A percentile compares a stretch with the other conserved stretches of the same genome.
phyloP scores from a whole-genome alignment of 1,140 invertebrate species.

The Tetramorium alpestre region DNA sequence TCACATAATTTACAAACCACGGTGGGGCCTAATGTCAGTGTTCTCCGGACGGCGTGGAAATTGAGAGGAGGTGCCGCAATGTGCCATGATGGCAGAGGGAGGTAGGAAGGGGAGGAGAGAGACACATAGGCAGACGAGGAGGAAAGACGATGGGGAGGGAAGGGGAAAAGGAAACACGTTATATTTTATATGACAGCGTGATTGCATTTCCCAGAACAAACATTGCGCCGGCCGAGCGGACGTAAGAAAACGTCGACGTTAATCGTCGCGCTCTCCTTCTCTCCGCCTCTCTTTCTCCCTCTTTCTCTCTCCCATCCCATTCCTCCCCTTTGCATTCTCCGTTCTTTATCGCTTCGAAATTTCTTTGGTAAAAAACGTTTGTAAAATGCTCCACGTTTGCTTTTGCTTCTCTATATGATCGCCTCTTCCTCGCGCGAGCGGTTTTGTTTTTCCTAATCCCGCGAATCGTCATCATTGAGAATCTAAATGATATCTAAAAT shows the following conservation, averaged over 20 bases:
- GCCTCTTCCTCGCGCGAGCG: not conserved
- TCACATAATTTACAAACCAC: conserved; percentile 69
- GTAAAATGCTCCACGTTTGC: conserved; percentile 25
- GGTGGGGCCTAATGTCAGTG: conserved; percentile 66
- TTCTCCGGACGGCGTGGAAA: conserved; percentile 68
- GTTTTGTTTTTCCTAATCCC: not conserved
- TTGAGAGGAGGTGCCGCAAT: conserved; percentile 65
- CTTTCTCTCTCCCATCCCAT: not conserved
- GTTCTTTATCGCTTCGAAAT: conserved; percentile 38
- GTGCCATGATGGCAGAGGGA: conserved; percentile 14
- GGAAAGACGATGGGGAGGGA: conserved; percentile 11
- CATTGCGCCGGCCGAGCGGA: conserved; percentile 73
- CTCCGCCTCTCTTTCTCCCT: not conserved
- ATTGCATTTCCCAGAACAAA: conserved; percentile 83
- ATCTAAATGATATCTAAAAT: not conserved
- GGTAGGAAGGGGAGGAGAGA: conserved; percentile 27
- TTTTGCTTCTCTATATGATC: not conserved
- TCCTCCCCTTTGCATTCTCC: not conserved
- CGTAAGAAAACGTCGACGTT: conserved; percentile 75
- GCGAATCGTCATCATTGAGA: not conserved
- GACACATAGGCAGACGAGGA: not conserved
- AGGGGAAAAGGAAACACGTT: conserved; percentile 76
- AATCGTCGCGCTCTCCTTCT: conserved; percentile 65
- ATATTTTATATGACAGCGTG: conserved; percentile 80
- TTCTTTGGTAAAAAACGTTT: conserved; percentile 47